A percentile compares a stretch with the other conserved stretches of the same genome.
These are phyloP conservation scores for Cottoperca gobio DNA, from an alignment of 2,797 vertebrate genomes.

Conservation along the genomic window DNA sequence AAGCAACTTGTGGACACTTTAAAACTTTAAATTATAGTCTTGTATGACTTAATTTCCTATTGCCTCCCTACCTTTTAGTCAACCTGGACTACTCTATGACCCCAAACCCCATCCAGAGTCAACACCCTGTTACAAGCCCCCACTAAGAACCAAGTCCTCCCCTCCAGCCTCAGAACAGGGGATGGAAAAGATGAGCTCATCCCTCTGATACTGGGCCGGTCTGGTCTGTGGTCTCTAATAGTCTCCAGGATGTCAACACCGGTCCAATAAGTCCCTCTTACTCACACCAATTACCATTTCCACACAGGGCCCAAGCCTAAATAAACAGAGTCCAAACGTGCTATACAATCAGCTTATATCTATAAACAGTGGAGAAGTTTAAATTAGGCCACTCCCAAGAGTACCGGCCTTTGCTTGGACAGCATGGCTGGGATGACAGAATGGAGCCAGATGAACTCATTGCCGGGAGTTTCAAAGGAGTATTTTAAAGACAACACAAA, in stretches of 20 bases:
- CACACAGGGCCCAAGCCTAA: constrained; percentile 68
- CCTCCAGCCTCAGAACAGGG: constrained; percentile 10
- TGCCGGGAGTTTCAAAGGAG: constrained; percentile 51
- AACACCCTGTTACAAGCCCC: constrained; percentile 17
- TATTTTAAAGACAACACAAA: constrained; percentile 53
- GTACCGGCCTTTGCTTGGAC: constrained; percentile 54
- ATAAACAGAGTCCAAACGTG: constrained; percentile 74
- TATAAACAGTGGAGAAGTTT: constrained; percentile 74
- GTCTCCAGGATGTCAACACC: constrained; percentile 70
- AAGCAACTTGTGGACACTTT: neutral
- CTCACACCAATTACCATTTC: constrained; percentile 76
- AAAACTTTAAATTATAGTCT: constrained; percentile 4
- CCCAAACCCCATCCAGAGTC: constrained; percentile 36
- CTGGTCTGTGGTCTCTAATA: constrained; percentile 70
- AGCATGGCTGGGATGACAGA: constrained; percentile 69
- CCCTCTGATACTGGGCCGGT: constrained; percentile 42
- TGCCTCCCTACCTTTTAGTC: neutral
- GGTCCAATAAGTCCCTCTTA: constrained; percentile 67
- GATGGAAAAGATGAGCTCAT: constrained; percentile 76
- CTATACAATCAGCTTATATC: constrained; percentile 76
- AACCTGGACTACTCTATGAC: constrained; percentile 34
- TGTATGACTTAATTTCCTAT: constrained; percentile 7
- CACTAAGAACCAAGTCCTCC: constrained; percentile 29
- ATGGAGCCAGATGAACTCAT: constrained; percentile 73
- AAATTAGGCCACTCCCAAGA: constrained; percentile 69